Percentiles rank a stretch among this genome's conserved stretches.
Conservation (phyloP, 1,140 invertebrate species). For the Camponotus floridanus region DNA sequence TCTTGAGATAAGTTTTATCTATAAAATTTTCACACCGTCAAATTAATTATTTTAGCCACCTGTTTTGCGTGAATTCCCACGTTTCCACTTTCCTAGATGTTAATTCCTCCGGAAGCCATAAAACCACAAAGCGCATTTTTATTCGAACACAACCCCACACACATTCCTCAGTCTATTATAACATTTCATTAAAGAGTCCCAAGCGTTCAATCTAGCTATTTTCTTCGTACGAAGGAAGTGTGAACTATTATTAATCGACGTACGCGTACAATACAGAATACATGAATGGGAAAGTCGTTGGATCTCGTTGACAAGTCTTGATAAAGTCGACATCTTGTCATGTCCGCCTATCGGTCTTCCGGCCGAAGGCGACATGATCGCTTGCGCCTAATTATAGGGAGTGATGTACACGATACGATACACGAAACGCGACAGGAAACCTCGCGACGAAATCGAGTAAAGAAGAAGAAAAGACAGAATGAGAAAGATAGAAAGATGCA, state of each 20-base stretch:
- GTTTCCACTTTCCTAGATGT: neutral
- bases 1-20: neutral
- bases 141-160: neutral
- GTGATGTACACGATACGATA: constrained; percentile 33
- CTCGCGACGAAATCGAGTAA: constrained; percentile 48
- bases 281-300: constrained; percentile 54
- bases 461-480: neutral
- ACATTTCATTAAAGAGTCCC: constrained; percentile 31
- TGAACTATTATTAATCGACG: constrained; percentile 20
- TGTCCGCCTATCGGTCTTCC: constrained; percentile 32
- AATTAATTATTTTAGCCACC: neutral
- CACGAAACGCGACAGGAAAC: constrained; percentile 12
- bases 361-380: constrained; percentile 25
- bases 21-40: neutral
- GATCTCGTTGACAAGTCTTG: constrained; percentile 19
- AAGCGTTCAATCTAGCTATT: constrained; percentile 18
- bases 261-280: neutral
- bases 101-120: constrained; percentile 18
- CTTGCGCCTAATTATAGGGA: constrained; percentile 43
- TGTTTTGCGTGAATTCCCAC: neutral
- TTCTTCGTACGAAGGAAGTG: constrained; percentile 27
- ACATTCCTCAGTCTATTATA: neutral
- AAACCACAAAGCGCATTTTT: constrained; percentile 2
- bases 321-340: constrained; percentile 29
- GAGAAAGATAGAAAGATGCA: constrained; percentile 69